These are phyloP conservation scores for Molanna angustata DNA, from an alignment of 2,888 invertebrate genomes.

Conservation along the genomic window DNA sequence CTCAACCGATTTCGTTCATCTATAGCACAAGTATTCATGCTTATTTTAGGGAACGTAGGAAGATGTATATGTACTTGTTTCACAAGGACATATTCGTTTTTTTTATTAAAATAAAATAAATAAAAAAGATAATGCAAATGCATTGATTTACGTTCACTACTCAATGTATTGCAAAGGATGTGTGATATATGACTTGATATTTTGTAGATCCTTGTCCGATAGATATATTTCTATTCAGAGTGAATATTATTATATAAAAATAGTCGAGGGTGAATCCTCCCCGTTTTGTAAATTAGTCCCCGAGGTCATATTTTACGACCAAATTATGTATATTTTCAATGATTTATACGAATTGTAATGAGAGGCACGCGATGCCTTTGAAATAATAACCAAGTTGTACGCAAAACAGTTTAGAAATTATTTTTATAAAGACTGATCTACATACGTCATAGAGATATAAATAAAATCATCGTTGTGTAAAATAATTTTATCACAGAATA, in stretches of 20 bases:
- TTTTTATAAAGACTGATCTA: not conserved
- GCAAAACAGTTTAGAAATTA: not conserved
- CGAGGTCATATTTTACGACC: constrained; percentile 29
- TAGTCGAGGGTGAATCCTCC: constrained; percentile 15
- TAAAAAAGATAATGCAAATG: too few relatives aligned
- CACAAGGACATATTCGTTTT: too few relatives aligned
- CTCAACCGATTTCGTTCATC: too few relatives aligned
- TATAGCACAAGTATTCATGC: too few relatives aligned
- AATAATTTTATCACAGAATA: too few relatives aligned
- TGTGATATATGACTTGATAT: constrained; percentile 30
- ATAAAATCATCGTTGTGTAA: too few relatives aligned
- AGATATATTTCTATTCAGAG: constrained; percentile 18
- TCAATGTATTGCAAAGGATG: too few relatives aligned
- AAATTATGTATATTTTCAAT: constrained; percentile 33
- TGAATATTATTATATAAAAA: constrained; percentile 22
- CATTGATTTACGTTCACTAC: too few relatives aligned
- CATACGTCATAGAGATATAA: too few relatives aligned
- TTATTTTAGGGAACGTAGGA: too few relatives aligned
- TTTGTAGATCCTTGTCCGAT: constrained; percentile 10
- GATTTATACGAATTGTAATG: constrained; percentile 32
- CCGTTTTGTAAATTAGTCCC: constrained; percentile 30
- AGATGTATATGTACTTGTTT: too few relatives aligned
- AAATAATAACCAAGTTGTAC: not conserved
- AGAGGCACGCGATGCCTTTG: not conserved
- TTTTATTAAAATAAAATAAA: too few relatives aligned